Base-by-base conservation (phyloP, 2,888 invertebrate species). In the Oscheius sp. region DNA sequence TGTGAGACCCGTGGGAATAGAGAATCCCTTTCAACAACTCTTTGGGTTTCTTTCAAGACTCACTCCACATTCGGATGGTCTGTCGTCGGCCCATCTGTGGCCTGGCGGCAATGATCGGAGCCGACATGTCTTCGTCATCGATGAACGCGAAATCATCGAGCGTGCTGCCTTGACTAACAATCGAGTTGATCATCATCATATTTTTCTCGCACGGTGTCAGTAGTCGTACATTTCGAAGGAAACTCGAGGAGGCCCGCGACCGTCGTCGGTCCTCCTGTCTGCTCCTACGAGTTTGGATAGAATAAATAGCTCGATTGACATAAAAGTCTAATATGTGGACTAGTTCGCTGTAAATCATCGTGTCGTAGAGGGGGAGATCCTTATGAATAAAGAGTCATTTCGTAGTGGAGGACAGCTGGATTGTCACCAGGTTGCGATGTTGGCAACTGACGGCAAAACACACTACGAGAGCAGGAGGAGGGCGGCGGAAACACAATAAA, bases 321-420 rank as follows among this genome's bases (percentile, higher is more conserved):
- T 80, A 82, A 63, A 79, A 82, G 75, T 82, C 82, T 51, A 82
- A 74, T 70, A 82, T 77, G 37, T 82, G 82, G 11, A 82, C 79
- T 47, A 82, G 65, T 76, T 82, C 82, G 59, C 77, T 72, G 70
- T 82, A 82, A 51, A 82, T 78, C 76, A 76, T 81, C 57, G 51
- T 74, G 37, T 53, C 21, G 62, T 37, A 3, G n/a, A 11, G 32
- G 58, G 50, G 29, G 55, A 47, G 62, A 37, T 68, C 68, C 48
- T 65, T 65, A 37, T 33, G 33, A 35, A 53, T 35, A 63, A 11
- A 55, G 21, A 68, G 53, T 37, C 35, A 68, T 48, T 66, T 66
- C 51, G 53, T 53, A 53, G 66, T 53, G 51, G 21, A 21, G 13
- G 53, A 21, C 53, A 33, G 66, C 53, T 51, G 66, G 50, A 33